Percentiles rank a stretch among this genome's conserved stretches.
Evolutionary conservation across 2,888 invertebrate species (phyloP).

Genomic region (Drosophila neotestacea): DNA sequence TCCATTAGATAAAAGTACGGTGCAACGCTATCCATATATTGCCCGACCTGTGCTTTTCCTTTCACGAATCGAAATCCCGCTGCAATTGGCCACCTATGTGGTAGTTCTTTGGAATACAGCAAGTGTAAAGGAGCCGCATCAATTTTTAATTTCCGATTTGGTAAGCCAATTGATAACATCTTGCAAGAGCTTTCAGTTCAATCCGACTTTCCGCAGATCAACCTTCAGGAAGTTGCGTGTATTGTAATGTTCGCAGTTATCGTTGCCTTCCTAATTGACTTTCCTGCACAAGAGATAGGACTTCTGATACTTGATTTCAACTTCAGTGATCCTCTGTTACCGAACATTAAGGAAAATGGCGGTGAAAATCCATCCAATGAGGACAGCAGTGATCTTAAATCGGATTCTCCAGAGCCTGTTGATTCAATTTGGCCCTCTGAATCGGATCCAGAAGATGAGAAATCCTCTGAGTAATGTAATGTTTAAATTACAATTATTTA

Average conservation of each 20-base stretch:
- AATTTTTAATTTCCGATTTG: slow-evolving; percentile 87
- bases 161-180: slow-evolving; percentile 84
- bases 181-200: not conserved
- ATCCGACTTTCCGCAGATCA: slow-evolving; percentile 86
- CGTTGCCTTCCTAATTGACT: slow-evolving; percentile 88
- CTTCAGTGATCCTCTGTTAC: slow-evolving; percentile 65
- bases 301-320: slow-evolving; percentile 84
- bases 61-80: slow-evolving; percentile 89
- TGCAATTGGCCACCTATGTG: slow-evolving; percentile 89
- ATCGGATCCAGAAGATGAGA: slow-evolving; percentile 75
- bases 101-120: slow-evolving; percentile 89
- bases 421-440: slow-evolving; percentile 86
- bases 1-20: slow-evolving; percentile 63
- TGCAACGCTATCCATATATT: slow-evolving; percentile 85
- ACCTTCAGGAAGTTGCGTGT: slow-evolving; percentile 86
- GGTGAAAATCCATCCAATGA: slow-evolving; percentile 74
- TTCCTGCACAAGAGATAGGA: slow-evolving; percentile 87
- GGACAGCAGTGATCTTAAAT: slow-evolving; percentile 36
- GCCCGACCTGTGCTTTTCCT: slow-evolving; percentile 87
- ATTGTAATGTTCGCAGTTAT: slow-evolving; percentile 87
- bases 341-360: slow-evolving; percentile 27
- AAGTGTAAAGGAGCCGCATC: slow-evolving; percentile 87
- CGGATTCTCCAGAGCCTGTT: slow-evolving; percentile 74
- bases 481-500: slow-evolving; percentile 29
- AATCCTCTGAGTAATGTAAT: slow-evolving; percentile 56